A percentile compares a stretch with the other conserved stretches of the same genome.
phyloP scores from a whole-genome alignment of 2,113 vertebrate species.

The Phalacrocorax aristotelis region DNA sequence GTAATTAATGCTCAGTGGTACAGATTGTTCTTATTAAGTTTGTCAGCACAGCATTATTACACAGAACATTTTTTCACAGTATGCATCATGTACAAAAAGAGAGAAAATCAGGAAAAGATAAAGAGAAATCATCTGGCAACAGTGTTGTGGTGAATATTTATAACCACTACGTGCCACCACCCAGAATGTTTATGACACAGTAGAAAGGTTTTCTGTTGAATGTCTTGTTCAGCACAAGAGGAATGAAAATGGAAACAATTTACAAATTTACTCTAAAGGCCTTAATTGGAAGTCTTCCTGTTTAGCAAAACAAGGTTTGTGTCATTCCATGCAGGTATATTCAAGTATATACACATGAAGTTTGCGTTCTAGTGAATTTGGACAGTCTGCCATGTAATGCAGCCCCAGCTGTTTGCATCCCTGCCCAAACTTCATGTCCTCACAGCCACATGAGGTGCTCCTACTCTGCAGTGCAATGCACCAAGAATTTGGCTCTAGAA shows the following conservation, averaged over 20 bases:
- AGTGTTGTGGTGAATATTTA: neutral
- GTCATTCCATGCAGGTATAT: neutral
- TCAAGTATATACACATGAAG: neutral
- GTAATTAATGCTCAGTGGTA: neutral
- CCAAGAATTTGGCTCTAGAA: neutral
- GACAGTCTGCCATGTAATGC: neutral
- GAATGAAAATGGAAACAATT: neutral
- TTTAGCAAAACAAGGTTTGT: neutral
- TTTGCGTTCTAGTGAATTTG: neutral
- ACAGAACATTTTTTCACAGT: neutral
- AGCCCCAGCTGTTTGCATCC: neutral
- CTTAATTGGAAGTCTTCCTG: neutral
- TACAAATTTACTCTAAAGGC: neutral
- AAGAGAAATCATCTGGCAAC: neutral
- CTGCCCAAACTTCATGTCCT: neutral
- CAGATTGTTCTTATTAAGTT: conserved; percentile 26
- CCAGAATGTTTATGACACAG: neutral
- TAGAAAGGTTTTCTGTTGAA: neutral
- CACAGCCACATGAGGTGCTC: fast-evolving
- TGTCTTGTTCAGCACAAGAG: neutral
- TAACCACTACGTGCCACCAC: neutral
- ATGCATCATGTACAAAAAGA: neutral
- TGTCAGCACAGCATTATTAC: neutral
- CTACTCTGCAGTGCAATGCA: neutral
- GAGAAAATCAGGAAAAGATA: neutral